Conservation (phyloP, 2,888 invertebrate species). For the Ephialtes manifestator region DNA sequence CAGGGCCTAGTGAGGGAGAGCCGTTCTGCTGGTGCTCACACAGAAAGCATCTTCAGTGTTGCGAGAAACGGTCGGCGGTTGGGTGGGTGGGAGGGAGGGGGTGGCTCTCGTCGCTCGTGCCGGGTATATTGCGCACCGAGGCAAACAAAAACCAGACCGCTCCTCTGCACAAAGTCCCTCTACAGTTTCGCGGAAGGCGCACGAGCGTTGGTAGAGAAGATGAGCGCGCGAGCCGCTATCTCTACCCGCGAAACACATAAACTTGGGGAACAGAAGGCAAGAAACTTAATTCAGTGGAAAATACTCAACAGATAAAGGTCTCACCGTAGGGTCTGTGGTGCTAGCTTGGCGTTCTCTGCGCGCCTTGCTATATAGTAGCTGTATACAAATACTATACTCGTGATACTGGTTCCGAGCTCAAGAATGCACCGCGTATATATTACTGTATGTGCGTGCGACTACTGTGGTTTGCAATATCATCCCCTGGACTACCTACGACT, state of each 20-base stretch:
- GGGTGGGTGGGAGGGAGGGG: constrained; percentile 2
- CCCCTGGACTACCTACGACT: constrained; percentile 37
- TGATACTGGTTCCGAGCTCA: background rate
- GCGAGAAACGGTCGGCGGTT: background rate
- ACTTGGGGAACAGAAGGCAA: constrained; percentile 80
- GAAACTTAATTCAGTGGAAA: constrained; percentile 82
- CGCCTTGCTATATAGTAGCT: constrained; percentile 2
- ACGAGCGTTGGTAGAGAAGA: constrained; percentile 58
- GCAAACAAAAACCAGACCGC: constrained; percentile 79
- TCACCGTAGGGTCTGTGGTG: constrained; percentile 46
- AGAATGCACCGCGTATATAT: constrained; percentile 5
- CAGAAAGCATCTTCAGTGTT: constrained; percentile 39
- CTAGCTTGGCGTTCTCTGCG: constrained; percentile 42
- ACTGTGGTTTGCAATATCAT: constrained; percentile 64
- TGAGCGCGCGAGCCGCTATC: constrained; percentile 74
- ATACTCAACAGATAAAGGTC: constrained; percentile 81
- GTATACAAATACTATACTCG: background rate
- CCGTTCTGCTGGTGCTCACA: constrained; percentile 21
- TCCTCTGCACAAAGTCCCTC: constrained; percentile 48
- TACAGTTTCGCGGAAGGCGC: constrained; percentile 68
- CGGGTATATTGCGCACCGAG: constrained; percentile 77
- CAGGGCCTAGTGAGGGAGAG: constrained; percentile 44
- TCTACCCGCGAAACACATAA: constrained; percentile 80
- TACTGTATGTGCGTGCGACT: constrained; percentile 35
- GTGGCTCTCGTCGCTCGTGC: constrained; percentile 69